phyloP scores from a whole-genome alignment of 2,888 invertebrate genomes.

The Leucozona laternaria region DNA sequence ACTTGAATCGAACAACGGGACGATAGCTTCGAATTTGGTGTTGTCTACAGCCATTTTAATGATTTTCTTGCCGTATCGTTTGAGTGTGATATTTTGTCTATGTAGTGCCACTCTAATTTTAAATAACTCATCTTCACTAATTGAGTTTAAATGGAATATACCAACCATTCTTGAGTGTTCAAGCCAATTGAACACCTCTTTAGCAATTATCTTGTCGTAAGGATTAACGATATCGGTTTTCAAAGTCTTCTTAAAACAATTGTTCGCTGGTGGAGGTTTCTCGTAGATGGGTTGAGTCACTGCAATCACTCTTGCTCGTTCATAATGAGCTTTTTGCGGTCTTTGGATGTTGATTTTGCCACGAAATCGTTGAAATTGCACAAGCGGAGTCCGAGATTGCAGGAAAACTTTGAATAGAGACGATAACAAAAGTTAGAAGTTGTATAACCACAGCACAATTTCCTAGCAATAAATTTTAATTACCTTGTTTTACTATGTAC shows the following conservation, averaged over 20 bases:
- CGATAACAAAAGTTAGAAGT: slow-evolving; percentile 33
- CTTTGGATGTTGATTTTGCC: slow-evolving; percentile 91
- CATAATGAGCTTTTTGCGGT: slow-evolving; percentile 89
- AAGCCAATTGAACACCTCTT: slow-evolving; percentile 89
- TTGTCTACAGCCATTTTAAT: slow-evolving; percentile 87
- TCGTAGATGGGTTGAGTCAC: slow-evolving; percentile 87
- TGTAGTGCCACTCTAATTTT: slow-evolving; percentile 87
- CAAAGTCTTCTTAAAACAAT: slow-evolving; percentile 84
- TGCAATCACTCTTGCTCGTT: slow-evolving; percentile 87
- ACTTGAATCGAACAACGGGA: slow-evolving; percentile 87
- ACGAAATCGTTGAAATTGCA: slow-evolving; percentile 87
- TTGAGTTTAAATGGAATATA: slow-evolving; percentile 90
- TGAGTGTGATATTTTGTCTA: slow-evolving; percentile 88
- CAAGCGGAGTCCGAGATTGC: slow-evolving; percentile 83
- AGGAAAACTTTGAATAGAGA: slow-evolving; percentile 82
- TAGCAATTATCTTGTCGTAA: slow-evolving; percentile 89
- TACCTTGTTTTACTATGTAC: slow-evolving; percentile 64
- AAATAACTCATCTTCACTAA: slow-evolving; percentile 87
- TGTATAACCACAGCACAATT: slow-evolving; percentile 50
- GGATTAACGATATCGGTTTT: slow-evolving; percentile 86
- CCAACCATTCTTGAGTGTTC: slow-evolving; percentile 89
- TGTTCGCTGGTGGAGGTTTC: slow-evolving; percentile 84
- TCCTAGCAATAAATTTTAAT: not conserved
- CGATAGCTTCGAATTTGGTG: slow-evolving; percentile 88
- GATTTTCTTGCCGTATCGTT: slow-evolving; percentile 88